Conservation (phyloP, 2,113 vertebrate genomes). For the Onychostoma macrolepis region DNA sequence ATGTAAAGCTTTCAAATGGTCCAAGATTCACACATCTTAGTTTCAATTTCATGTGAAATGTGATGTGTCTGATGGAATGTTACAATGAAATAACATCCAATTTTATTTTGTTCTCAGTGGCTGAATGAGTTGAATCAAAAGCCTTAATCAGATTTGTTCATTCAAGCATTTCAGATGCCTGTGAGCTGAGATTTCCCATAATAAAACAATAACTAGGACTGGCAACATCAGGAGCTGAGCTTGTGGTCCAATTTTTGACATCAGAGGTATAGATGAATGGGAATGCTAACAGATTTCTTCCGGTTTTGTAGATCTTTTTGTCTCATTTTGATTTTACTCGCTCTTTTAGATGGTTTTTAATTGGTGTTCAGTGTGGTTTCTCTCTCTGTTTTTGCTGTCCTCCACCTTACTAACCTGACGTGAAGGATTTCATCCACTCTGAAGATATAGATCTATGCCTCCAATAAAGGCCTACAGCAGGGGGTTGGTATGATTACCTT, state of each 20-base stretch:
- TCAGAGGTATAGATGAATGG: neutral
- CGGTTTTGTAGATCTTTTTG: neutral
- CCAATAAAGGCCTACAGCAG: neutral
- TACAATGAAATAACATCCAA: slow-evolving; percentile 39
- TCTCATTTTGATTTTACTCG: neutral
- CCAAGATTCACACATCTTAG: slow-evolving; percentile 29
- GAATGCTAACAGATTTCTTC: neutral
- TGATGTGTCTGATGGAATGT: slow-evolving; percentile 33
- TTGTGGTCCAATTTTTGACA: neutral
- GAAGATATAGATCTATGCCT: neutral
- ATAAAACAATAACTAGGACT: slow-evolving; percentile 1
- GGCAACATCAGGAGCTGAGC: neutral
- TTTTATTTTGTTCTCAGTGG: slow-evolving; percentile 5
- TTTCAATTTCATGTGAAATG: slow-evolving; percentile 25
- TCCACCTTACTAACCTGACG: neutral
- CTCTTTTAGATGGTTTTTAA: neutral
- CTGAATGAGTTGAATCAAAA: slow-evolving; percentile 35
- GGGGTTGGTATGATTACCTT: slow-evolving; percentile 15
- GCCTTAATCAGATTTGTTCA: slow-evolving; percentile 31
- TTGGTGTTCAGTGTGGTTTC: neutral
- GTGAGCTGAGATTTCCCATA: slow-evolving; percentile 6
- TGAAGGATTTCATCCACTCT: neutral
- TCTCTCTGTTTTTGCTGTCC: neutral
- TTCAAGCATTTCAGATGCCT: slow-evolving; percentile 14
- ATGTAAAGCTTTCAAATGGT: slow-evolving; percentile 20